Percentiles rank a stretch among this genome's conserved stretches.
Evolutionary conservation across 2,113 vertebrate species (phyloP).

Genomic region (Lepus americanus): DNA sequence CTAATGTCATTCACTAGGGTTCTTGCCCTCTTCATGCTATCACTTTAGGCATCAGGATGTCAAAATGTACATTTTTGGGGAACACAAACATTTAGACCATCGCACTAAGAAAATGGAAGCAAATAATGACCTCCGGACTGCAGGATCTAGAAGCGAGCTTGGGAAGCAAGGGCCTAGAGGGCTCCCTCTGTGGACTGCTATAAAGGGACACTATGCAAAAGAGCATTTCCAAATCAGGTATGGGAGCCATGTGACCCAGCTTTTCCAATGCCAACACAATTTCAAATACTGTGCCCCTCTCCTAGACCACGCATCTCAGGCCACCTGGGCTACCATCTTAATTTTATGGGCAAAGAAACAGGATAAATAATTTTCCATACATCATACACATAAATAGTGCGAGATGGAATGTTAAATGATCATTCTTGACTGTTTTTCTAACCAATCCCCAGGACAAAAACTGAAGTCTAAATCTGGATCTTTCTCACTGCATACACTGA

Average conservation of each 20-base stretch:
- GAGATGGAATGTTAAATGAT: conserved; percentile 33
- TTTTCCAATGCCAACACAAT: neutral
- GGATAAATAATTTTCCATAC: conserved; percentile 58
- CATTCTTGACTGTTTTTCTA: conserved; percentile 28
- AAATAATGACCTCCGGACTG: neutral
- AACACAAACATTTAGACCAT: neutral
- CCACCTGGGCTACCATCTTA: conserved; percentile 16
- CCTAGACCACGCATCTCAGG: neutral
- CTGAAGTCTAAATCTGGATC: neutral
- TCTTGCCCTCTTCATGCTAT: neutral
- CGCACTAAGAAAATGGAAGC: conserved; percentile 34
- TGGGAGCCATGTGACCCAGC: neutral
- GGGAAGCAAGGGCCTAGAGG: neutral
- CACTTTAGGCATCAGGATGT: neutral
- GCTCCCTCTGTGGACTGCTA: neutral
- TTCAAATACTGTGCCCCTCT: conserved; percentile 16
- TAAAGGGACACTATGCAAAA: neutral
- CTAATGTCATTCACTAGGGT: neutral
- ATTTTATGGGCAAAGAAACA: conserved; percentile 60
- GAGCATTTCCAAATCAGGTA: neutral
- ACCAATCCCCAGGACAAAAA: neutral
- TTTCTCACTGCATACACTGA: neutral
- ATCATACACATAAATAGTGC: conserved; percentile 1
- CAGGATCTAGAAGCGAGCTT: neutral
- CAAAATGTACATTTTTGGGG: too few species aligned